Evolutionary conservation across 1,140 invertebrate genomes (phyloP), one percentile per base, ranked within the genome.

Genomic region (Berghia stephanieae): DNA sequence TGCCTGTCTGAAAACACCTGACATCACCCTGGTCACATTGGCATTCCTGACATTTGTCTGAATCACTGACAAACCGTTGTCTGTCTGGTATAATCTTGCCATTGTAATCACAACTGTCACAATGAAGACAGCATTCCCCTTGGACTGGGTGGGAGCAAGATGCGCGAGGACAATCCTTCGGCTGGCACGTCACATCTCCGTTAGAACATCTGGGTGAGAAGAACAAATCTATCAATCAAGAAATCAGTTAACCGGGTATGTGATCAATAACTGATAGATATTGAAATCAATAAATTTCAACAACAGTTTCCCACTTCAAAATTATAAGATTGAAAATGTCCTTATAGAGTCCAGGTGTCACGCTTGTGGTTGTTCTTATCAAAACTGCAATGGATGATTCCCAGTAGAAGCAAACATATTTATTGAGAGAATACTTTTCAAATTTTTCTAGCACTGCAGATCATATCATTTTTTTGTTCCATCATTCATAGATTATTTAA

Each of bases 51-150:
- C 86, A 87, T 0, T 44, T n/a, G 63, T 86, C 81, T n/a, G 43
- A 68, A 3, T 75, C 70, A 66, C 84, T 80, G 0, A 78, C 77
- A 69, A 87, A 86, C 10, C 55, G 77, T 27, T 81, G 78, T 4
- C 82, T 79, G 74, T 85, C 79, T 4, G 24, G 60, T 31, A 80
- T 80, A n/a, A 63, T 66, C 52, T 67, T 42, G 3, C 82, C 77
- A 24, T 80, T 46, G 75, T 82, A 83, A 21, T 81, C 40, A 75
- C 85, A 87, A 42, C 83, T 70, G 27, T 74, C 68, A 75, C 85
- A 87, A 69, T 83, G 80, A n/a, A 31, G 71, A 71, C 86, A 87
- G 70, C 85, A 86, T 31, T 73, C 40, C 3, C 83, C 82, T 31
- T 80, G 77, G 8, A 77, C 77, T 34, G 86, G 85, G 68, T 86